A percentile compares a stretch with the other conserved stretches of the same genome.
These are phyloP conservation scores for Chrysocyon brachyurus DNA, from an alignment of 2,797 vertebrate genomes.

Conservation along the genomic window DNA sequence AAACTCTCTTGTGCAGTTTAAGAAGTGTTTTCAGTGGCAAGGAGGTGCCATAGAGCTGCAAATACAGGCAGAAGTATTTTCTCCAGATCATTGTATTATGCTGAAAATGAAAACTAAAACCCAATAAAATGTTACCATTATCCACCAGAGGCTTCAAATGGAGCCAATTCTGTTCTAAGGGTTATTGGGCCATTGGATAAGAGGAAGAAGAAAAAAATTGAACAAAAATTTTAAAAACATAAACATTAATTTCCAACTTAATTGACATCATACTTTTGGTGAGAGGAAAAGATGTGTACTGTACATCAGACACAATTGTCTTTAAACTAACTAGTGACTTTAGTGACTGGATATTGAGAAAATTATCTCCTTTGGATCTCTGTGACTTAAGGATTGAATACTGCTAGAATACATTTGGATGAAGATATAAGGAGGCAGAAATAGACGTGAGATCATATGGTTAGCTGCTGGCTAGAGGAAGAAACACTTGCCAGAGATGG, in stretches of 20 bases:
- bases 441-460: not conserved
- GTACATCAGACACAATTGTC: not conserved
- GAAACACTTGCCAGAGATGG: not conserved
- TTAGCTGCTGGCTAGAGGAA: not conserved
- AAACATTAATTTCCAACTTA: not conserved
- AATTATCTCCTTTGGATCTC: not conserved
- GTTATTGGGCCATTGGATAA: not conserved
- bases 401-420: not conserved
- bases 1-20: conserved; percentile 4
- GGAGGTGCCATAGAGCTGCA: not conserved
- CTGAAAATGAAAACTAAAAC: conserved; percentile 51
- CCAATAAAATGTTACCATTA: not conserved
- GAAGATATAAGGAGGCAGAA: not conserved
- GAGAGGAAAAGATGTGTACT: not conserved
- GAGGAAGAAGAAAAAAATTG: not conserved
- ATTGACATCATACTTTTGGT: not conserved
- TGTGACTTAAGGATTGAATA: not conserved
- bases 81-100: not conserved
- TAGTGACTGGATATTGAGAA: not conserved
- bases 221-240: not conserved
- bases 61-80: not conserved
- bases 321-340: not conserved
- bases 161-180: not conserved
- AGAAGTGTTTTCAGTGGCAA: conserved; percentile 35
- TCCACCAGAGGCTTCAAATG: not conserved